Evolutionary conservation across 23 tunicate species (phyloP).

Genomic region (Styela plicata): DNA sequence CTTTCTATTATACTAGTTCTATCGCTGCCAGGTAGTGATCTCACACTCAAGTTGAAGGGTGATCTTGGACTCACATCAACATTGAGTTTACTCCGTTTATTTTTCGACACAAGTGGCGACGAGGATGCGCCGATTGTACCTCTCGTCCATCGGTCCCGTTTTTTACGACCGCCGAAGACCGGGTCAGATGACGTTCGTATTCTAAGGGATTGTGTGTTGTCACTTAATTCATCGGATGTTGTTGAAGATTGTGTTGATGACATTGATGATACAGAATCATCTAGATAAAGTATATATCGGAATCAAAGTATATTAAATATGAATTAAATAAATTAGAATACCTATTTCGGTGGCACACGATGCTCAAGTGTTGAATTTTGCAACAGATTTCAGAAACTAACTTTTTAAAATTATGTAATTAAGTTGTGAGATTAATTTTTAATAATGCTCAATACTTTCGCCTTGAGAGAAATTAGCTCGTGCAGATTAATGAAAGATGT

Average conservation of each 20-base stretch:
- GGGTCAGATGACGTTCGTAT: constrained; percentile 24
- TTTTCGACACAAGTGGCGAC: not conserved
- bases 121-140: not conserved
- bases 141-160: not conserved
- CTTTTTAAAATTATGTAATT: too few relatives aligned
- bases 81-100: not conserved
- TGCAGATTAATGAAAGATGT: too few relatives aligned
- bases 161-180: not conserved
- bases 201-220: not conserved
- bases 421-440: too few relatives aligned
- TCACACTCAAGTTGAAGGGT: constrained; percentile 18
- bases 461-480: too few relatives aligned
- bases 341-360: too few relatives aligned
- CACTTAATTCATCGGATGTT: constrained; percentile 18
- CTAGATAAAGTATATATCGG: too few relatives aligned
- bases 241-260: constrained; percentile 20
- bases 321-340: too few relatives aligned
- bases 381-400: too few relatives aligned
- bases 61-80: not conserved
- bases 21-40: constrained; percentile 20
- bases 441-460: too few relatives aligned
- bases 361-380: too few relatives aligned
- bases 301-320: too few relatives aligned
- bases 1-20: constrained; percentile 16
- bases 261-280: constrained; percentile 2